Conservation (phyloP, 2,113 vertebrate species). For the Centropus unirufus region DNA sequence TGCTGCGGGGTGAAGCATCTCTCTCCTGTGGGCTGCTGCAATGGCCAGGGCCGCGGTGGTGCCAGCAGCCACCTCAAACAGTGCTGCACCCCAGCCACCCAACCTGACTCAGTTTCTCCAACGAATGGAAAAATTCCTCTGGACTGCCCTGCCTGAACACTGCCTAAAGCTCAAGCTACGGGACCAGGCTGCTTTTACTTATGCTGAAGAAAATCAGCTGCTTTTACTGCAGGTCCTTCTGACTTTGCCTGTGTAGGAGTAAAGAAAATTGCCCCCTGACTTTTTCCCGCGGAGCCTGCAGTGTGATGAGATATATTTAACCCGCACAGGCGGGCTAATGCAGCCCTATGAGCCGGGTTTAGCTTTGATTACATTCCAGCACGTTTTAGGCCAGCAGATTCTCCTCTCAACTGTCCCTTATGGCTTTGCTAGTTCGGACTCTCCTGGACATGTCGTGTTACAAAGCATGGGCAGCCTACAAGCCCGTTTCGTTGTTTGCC, state of each 20-base stretch:
- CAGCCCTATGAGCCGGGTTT: not conserved
- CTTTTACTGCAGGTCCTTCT: not conserved
- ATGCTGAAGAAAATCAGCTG: not conserved
- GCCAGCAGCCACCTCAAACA: not conserved
- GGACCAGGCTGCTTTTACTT: not conserved
- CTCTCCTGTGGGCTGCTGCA: not conserved
- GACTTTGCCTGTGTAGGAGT: slow-evolving; percentile 6
- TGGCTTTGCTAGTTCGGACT: not conserved
- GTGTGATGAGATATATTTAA: slow-evolving; percentile 16
- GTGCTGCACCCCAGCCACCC: not conserved
- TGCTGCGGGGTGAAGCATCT: not conserved
- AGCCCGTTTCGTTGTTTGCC: rapidly evolving
- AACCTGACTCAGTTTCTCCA: not conserved
- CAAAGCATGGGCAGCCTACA: not conserved
- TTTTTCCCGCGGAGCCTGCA: not conserved
- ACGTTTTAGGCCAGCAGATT: not conserved
- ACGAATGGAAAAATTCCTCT: not conserved
- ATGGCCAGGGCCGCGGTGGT: not conserved
- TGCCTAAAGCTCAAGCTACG: not conserved
- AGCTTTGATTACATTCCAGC: not conserved
- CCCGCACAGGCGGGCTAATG: not conserved
- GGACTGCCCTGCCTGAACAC: not conserved
- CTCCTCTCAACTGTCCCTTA: not conserved
- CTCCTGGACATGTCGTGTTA: not conserved
- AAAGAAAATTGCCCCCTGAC: slow-evolving; percentile 36